Evolutionary conservation across 2,113 vertebrate genomes (phyloP).

Genomic region (Uropsilus gracilis): DNA sequence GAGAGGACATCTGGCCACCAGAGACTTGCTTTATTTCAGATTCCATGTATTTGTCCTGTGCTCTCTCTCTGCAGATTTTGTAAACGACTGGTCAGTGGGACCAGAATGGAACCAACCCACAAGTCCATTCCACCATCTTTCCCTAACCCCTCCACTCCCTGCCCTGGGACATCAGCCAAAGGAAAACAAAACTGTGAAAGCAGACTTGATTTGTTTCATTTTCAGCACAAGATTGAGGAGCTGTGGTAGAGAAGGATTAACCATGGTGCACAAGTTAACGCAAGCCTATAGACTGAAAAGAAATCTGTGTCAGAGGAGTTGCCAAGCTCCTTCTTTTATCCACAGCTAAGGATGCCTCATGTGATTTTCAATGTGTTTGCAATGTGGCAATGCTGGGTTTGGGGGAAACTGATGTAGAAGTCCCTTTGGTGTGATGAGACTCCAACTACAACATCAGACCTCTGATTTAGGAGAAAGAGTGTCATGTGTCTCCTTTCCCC

Average conservation of each 20-base stretch:
- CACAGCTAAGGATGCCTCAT: background rate
- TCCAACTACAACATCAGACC: too few species aligned
- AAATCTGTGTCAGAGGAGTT: background rate
- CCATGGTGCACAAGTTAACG: background rate
- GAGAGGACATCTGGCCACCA: too few species aligned
- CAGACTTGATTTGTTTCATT: background rate
- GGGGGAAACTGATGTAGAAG: too few species aligned
- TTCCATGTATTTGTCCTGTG: too few species aligned
- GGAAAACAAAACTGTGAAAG: background rate
- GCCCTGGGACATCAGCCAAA: background rate
- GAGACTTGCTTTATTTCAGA: too few species aligned
- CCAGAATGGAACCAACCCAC: background rate
- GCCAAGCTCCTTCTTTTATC: background rate
- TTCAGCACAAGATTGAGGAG: background rate
- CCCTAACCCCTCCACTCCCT: accelerated
- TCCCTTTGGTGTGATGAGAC: too few species aligned
- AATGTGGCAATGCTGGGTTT: too few species aligned
- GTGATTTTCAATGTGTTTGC: too few species aligned
- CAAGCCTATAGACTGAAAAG: background rate
- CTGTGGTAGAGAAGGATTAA: background rate
- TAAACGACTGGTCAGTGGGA: background rate
- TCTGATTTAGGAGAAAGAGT: too few species aligned
- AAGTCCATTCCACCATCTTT: background rate
- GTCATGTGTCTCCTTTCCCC: too few species aligned
- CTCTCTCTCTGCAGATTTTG: background rate